phyloP scores from a whole-genome alignment of 2,797 vertebrate genomes.

The Psittacula derbiana region DNA sequence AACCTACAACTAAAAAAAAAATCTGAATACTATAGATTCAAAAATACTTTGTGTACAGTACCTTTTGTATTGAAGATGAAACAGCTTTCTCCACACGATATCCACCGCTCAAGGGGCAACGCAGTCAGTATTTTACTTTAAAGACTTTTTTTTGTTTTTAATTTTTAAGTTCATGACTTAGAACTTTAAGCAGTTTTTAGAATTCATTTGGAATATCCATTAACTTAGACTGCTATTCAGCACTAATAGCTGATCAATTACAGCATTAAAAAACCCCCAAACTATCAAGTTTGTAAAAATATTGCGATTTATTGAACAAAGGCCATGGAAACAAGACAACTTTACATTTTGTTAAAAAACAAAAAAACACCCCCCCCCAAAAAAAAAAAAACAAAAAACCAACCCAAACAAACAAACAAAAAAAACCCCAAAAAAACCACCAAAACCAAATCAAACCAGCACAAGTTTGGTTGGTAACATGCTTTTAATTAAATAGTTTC shows the following conservation, averaged over 20 bases:
- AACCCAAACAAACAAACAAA: not conserved
- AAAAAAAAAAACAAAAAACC: not conserved
- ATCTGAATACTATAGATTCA: not conserved
- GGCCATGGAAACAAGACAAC: not conserved
- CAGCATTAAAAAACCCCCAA: not conserved
- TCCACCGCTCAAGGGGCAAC: not conserved
- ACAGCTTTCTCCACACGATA: not conserved
- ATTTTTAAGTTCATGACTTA: not conserved
- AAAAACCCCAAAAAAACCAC: not conserved
- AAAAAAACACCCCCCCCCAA: too few species aligned
- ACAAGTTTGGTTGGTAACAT: not conserved
- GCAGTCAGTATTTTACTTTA: not conserved
- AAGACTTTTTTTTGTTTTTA: not conserved
- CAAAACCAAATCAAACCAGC: not conserved
- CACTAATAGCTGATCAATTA: not conserved
- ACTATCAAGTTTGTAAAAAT: not conserved
- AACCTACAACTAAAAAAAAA: not conserved
- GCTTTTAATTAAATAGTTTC: not conserved
- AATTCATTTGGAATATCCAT: not conserved
- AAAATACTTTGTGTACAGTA: not conserved
- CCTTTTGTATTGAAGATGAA: not conserved
- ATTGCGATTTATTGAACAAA: not conserved
- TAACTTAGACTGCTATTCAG: not conserved
- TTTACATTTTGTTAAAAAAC: not conserved
- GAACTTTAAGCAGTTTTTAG: not conserved